phyloP scores from a whole-genome alignment of 2,888 invertebrate genomes.

The Melanostoma mellinum region DNA sequence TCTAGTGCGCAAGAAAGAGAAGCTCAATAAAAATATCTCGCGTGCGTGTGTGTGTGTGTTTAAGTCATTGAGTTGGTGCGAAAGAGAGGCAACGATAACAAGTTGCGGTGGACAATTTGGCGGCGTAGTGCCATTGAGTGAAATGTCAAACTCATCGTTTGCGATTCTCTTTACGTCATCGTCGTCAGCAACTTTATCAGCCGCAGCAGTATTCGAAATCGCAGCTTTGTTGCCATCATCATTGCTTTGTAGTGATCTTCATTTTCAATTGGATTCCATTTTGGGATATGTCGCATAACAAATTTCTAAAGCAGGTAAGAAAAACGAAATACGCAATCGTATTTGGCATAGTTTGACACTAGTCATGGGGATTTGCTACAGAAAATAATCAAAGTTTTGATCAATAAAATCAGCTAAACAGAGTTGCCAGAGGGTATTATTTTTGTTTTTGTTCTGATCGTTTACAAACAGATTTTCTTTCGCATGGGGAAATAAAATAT shows the following conservation, averaged over 20 bases:
- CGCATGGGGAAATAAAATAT: too few relatives aligned
- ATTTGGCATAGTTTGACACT: too few relatives aligned
- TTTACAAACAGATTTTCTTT: too few relatives aligned
- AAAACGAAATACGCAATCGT: conserved; percentile 2
- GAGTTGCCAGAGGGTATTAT: too few relatives aligned
- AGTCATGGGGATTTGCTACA: too few relatives aligned
- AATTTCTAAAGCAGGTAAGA: conserved; percentile 74
- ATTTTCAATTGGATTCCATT: conserved; percentile 63
- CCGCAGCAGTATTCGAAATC: conserved; percentile 29
- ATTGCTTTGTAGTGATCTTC: conserved; percentile 46
- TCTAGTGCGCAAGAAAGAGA: conserved; percentile 65
- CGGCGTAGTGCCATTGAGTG: conserved; percentile 69
- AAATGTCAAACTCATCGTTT: conserved; percentile 70
- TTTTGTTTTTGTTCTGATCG: too few relatives aligned
- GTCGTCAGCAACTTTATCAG: conserved; percentile 37
- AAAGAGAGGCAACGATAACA: conserved; percentile 70
- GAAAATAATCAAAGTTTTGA: too few relatives aligned
- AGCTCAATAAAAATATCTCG: conserved; percentile 32
- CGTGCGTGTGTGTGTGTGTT: conserved; percentile 25
- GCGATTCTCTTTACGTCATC: conserved; percentile 61
- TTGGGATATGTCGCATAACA: conserved; percentile 75
- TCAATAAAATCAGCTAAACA: too few relatives aligned
- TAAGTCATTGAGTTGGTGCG: conserved; percentile 31
- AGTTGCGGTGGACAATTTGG: conserved; percentile 68
- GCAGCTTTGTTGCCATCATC: conserved; percentile 52